These are phyloP conservation scores for Rana temporaria DNA, from an alignment of 2,113 vertebrate genomes.

Conservation along the genomic window DNA sequence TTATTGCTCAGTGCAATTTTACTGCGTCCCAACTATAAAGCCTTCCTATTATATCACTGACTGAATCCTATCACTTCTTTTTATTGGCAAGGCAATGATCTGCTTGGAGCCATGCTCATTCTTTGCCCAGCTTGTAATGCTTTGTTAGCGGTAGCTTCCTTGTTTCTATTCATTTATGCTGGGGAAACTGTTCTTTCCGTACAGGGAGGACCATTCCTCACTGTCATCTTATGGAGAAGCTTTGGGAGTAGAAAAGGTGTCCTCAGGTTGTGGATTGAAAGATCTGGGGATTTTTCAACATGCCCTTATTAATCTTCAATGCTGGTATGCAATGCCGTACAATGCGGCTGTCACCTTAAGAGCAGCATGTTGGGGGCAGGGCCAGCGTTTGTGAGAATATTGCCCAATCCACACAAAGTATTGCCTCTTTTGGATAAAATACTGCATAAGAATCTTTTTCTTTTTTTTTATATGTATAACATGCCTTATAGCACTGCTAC, in stretches of 20 bases:
- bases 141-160: not conserved
- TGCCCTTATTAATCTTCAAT: not conserved
- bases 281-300: not conserved
- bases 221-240: constrained; percentile 71
- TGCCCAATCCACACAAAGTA: too few species aligned
- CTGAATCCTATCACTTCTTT: constrained; percentile 60
- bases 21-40: constrained; percentile 70
- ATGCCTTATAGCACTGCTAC: too few species aligned
- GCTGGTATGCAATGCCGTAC: not conserved
- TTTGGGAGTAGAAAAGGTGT: constrained; percentile 57
- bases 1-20: constrained; percentile 59
- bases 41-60: constrained; percentile 70
- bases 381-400: not conserved
- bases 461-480: too few species aligned
- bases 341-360: not conserved
- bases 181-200: not conserved
- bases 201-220: constrained; percentile 66
- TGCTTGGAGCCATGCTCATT: not conserved
- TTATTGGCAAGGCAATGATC: constrained; percentile 43
- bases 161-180: constrained; percentile 8
- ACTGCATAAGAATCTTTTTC: too few species aligned
- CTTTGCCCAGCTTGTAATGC: not conserved
- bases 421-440: too few species aligned
- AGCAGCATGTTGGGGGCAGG: not conserved
- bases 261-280: constrained; percentile 1